Conservation (phyloP, 2,797 vertebrate species). For the Momotus momota region DNA sequence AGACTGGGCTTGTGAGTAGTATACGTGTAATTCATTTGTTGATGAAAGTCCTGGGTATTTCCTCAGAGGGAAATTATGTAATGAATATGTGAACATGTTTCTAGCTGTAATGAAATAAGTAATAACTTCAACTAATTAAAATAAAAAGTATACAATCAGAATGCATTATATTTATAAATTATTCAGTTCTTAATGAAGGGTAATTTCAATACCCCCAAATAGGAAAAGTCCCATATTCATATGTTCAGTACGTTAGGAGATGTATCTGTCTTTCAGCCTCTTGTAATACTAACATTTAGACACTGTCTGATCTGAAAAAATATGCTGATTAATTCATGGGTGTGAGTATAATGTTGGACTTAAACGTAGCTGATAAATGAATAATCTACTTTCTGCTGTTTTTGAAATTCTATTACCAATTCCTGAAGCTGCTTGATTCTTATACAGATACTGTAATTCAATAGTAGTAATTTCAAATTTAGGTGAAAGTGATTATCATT, state of each 20-base stretch:
- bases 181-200: not conserved
- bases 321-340: not conserved
- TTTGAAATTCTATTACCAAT: not conserved
- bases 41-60: not conserved
- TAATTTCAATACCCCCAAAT: not conserved
- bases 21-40: not conserved
- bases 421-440: not conserved
- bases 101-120: not conserved
- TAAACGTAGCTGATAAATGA: not conserved
- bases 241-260: not conserved
- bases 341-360: not conserved
- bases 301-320: not conserved
- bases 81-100: not conserved
- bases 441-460: not conserved
- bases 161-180: not conserved
- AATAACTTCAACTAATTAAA: not conserved
- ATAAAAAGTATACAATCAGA: not conserved
- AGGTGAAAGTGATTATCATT: not conserved
- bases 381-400: not conserved
- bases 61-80: not conserved
- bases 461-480: not conserved
- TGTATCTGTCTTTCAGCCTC: not conserved
- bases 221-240: not conserved
- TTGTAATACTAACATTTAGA: not conserved
- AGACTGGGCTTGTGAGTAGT: not conserved